These are phyloP conservation scores for Catharus minimus DNA, from an alignment of 2,113 vertebrate genomes.

Conservation along the genomic window DNA sequence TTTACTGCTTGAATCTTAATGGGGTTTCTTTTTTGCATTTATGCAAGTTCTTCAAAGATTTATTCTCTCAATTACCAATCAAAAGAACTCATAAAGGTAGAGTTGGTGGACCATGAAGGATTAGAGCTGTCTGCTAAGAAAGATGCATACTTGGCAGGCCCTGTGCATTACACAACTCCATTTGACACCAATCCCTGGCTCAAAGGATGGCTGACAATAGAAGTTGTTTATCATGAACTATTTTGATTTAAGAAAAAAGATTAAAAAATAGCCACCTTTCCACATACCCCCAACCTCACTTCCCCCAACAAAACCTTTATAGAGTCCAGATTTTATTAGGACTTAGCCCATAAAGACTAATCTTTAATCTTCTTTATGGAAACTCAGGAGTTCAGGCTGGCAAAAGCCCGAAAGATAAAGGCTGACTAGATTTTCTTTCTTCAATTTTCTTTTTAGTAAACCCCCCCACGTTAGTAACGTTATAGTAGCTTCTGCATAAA, in stretches of 20 bases:
- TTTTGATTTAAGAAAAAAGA: not conserved
- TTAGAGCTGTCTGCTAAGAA: constrained; percentile 57
- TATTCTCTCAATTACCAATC: constrained; percentile 74
- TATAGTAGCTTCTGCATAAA: not conserved
- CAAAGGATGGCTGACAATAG: not conserved
- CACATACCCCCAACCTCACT: not conserved
- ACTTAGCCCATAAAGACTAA: not conserved
- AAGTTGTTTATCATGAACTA: not conserved
- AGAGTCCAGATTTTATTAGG: not conserved
- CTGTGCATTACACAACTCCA: not conserved
- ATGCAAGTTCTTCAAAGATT: constrained; percentile 69
- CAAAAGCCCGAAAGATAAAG: not conserved
- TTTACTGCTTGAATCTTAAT: constrained; percentile 62
- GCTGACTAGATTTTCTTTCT: not conserved
- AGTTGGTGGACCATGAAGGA: constrained; percentile 50
- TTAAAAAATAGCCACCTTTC: not conserved
- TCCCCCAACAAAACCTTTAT: not conserved
- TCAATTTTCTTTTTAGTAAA: not conserved
- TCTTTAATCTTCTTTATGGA: not conserved
- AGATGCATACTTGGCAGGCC: not conserved
- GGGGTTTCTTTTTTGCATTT: constrained; percentile 49
- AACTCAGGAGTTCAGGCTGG: not conserved
- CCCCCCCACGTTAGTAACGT: accelerated
- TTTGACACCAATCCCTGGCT: not conserved
- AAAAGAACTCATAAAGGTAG: constrained; percentile 66